Base-by-base conservation (phyloP, 2,888 invertebrate species). In the Chrysopilus asiliformis region DNA sequence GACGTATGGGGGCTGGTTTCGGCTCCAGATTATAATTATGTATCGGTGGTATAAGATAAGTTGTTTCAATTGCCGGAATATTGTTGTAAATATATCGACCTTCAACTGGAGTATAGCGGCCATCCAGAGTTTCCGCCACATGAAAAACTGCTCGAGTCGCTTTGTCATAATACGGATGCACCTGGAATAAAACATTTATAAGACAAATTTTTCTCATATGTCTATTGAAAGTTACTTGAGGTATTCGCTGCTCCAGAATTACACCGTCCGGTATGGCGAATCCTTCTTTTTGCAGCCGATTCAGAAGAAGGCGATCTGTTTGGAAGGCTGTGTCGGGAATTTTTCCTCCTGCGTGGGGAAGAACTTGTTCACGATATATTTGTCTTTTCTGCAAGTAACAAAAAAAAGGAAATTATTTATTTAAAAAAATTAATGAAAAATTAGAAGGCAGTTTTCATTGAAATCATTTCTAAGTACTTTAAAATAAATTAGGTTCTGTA, bases 271-370 rank as follows among this genome's bases (percentile, higher is more conserved):
- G 70, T 22, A 71, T 58, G 2, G 71, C 63, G 26, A 74, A 70
- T 14, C 75, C 75, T 47, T 72, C 70, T 48, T 72, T 71, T 53
- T 74, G 72, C 27, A 74, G 53, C 28, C 68, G 67, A 53, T 75
- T 75, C 22, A 74, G 53, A 26, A 68, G 67, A 30, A 75, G 53
- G 9, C 75, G 66, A 53, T 74, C 72, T 1, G 69, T 65, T 43
- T 67, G 62, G 45, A 75, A 75, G 6, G 75, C 74, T 27, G 70
- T 68, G 39, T 73, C 74, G 0, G 75, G 75, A 45, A 75, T 73
- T 53, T 72, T 72, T 2, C 75, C 75, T 24, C 75, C 75, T 22
- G 67, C 60, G 45, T 68, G 67, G 7, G 75, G 75, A 31, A 72
- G 50, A 13, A 75, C 67, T 51, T 74, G 69, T 47, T 76, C 75